Percentiles rank a stretch among this genome's conserved stretches.
Conservation (phyloP, 2,888 invertebrate genomes). For the Papilio elwesi region DNA sequence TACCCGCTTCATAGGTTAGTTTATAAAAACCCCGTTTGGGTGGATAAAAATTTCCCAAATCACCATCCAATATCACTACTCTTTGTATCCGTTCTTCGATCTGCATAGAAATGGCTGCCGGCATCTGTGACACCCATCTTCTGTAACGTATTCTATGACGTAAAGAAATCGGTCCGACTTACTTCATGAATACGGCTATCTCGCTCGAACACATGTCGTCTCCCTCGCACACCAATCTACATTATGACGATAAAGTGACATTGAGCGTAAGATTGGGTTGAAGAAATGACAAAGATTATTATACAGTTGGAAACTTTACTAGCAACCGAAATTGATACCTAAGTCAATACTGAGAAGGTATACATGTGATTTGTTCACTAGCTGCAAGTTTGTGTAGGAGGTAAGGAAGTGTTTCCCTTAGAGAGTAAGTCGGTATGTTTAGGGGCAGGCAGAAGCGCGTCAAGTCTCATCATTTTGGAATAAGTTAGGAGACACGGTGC, state of each 20-base stretch:
- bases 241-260: conserved; percentile 79
- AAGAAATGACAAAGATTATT: conserved; percentile 46
- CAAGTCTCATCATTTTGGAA: conserved; percentile 39
- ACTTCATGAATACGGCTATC: conserved; percentile 70
- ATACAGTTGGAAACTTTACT: conserved; percentile 23
- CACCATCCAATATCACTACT: not conserved
- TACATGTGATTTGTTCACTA: conserved; percentile 20
- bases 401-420: conserved; percentile 69
- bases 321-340: conserved; percentile 48
- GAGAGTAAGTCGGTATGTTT: conserved; percentile 64
- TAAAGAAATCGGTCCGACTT: conserved; percentile 56
- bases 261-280: conserved; percentile 77
- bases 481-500: conserved; percentile 18
- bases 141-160: conserved; percentile 44
- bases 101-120: conserved; percentile 31
- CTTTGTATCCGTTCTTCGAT: conserved; percentile 1
- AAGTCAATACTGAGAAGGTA: conserved; percentile 35
- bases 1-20: not conserved
- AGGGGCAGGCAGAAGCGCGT: conserved; percentile 60
- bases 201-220: conserved; percentile 38
- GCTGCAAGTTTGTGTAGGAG: conserved; percentile 49
- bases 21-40: not conserved
- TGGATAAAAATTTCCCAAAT: conserved; percentile 6
- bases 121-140: conserved; percentile 33
- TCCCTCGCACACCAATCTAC: conserved; percentile 62